Evolutionary conservation across 2,888 invertebrate species (phyloP), one percentile per base, ranked within the genome.

Genomic region (Autographa pulchrina): DNA sequence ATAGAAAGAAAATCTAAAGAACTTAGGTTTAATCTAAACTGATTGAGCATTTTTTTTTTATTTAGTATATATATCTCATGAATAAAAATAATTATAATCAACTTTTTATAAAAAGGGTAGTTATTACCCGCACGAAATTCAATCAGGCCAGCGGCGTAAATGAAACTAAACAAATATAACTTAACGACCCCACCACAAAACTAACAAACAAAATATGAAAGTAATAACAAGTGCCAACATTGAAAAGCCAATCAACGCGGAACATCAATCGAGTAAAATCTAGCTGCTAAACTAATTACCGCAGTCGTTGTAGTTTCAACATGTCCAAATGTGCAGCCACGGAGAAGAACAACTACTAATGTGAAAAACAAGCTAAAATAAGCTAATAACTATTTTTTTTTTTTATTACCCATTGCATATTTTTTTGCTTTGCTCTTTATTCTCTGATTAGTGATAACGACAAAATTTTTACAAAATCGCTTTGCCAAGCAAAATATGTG

Each of bases 201-300:
- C 54, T 25, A 18, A 56, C 13, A 52, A 7, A 20, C 31, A 35
- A 56, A 56, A 48, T 78, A 68, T 73, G 1, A 4, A 56, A 75
- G 58, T 66, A 66, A 71, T 66, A 64, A 59, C 60, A 25, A 20
- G 58, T 56, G 65, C 41, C 35, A 68, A 70, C 67, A 62, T 75
- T 81, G 70, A 76, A 77, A 83, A 78, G 66, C 48, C 71, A 82
- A 78, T 84, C 70, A 81, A 69, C 60, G 14, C 60, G 62, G 72
- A 62, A 68, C 81, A 62, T 76, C 77, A 72, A 77, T 77, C 72
- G 72, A 76, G 81, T 48, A 63, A 75, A 74, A 78, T 78, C 70
- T 68, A 74, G 62, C 68, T 58, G 72, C 70, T 71, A 77, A 84
- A 82, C 84, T 84, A 84, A 82, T 82, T 82, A 77, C 63, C 60